These are phyloP conservation scores for Meloidogyne floridensis DNA, from an alignment of 1,140 invertebrate species.

Conservation along the genomic window DNA sequence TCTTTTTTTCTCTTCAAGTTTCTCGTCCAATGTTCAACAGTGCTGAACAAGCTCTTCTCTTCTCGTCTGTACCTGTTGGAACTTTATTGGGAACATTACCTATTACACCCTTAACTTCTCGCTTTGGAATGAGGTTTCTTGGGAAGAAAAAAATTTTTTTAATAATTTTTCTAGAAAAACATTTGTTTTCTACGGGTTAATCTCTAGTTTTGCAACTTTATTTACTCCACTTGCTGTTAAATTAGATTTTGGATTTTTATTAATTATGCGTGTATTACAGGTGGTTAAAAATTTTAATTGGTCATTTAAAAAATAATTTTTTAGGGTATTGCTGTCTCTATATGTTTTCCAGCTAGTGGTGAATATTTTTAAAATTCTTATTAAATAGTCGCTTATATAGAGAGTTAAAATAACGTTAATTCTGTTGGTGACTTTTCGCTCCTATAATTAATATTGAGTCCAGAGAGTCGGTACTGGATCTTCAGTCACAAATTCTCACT, in stretches of 20 bases:
- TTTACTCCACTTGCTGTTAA: conserved; percentile 50
- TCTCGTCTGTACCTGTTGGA: conserved; percentile 21
- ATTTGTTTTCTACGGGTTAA: conserved; percentile 57
- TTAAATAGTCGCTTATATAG: not conserved
- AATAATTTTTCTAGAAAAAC: conserved; percentile 41
- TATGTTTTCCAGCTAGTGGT: conserved; percentile 56
- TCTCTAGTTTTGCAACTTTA: conserved; percentile 58
- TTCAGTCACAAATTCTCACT: too few species aligned
- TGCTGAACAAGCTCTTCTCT: conserved; percentile 22
- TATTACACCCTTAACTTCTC: conserved; percentile 22
- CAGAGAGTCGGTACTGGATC: too few species aligned
- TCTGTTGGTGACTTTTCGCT: too few species aligned
- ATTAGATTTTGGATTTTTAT: conserved; percentile 43
- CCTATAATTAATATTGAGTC: too few species aligned
- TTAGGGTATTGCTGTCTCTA: conserved; percentile 59
- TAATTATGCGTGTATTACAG: conserved; percentile 52
- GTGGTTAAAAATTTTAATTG: conserved; percentile 36
- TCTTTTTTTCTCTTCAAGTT: not conserved
- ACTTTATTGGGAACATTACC: conserved; percentile 38
- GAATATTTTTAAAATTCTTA: conserved; percentile 19
- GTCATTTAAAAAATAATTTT: conserved; percentile 13
- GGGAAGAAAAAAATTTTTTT: not conserved
- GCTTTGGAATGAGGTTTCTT: conserved; percentile 29
- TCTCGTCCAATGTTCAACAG: conserved; percentile 19
- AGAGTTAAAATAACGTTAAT: too few species aligned